Conservation (phyloP, 2,797 vertebrate species). For the Hoplostethus atlanticus region DNA sequence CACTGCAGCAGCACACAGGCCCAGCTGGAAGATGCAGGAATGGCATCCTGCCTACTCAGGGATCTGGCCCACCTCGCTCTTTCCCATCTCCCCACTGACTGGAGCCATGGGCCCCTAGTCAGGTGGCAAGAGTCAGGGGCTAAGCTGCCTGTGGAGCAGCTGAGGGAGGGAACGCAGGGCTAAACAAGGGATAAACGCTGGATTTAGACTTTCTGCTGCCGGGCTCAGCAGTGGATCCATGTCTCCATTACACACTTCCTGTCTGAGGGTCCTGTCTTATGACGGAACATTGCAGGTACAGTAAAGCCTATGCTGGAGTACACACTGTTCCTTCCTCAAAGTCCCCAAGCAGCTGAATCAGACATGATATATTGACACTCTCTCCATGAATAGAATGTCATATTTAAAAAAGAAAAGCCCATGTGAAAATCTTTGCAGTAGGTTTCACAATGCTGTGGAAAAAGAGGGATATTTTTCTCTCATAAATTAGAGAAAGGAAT, state of each 20-base stretch:
- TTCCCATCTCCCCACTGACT: conserved; percentile 66
- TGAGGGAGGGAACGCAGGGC: conserved; percentile 67
- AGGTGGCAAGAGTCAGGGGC: conserved; percentile 71
- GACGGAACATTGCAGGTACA: conserved; percentile 47
- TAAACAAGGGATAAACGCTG: conserved; percentile 82
- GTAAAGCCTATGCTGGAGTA: conserved; percentile 28
- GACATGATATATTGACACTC: conserved; percentile 24
- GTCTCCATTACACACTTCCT: conserved; percentile 65
- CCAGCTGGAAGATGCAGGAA: conserved; percentile 73
- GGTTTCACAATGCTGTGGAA: conserved; percentile 30
- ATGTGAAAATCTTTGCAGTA: background rate
- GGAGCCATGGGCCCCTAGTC: conserved; percentile 71
- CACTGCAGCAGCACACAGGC: conserved; percentile 60
- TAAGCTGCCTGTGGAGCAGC: conserved; percentile 70
- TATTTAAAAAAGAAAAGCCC: conserved; percentile 24
- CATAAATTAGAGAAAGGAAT: conserved; percentile 49
- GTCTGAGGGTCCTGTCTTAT: conserved; percentile 55
- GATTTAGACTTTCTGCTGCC: conserved; percentile 76
- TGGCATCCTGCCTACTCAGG: conserved; percentile 72
- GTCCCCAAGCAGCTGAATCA: conserved; percentile 33
- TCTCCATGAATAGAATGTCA: conserved; percentile 41
- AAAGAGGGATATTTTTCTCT: conserved; percentile 28
- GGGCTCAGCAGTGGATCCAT: conserved; percentile 61
- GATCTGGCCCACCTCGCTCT: conserved; percentile 72
- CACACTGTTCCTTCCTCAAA: conserved; percentile 32